phyloP scores from a whole-genome alignment of 2,797 vertebrate genomes.

The Chelidonichthys spinosus region DNA sequence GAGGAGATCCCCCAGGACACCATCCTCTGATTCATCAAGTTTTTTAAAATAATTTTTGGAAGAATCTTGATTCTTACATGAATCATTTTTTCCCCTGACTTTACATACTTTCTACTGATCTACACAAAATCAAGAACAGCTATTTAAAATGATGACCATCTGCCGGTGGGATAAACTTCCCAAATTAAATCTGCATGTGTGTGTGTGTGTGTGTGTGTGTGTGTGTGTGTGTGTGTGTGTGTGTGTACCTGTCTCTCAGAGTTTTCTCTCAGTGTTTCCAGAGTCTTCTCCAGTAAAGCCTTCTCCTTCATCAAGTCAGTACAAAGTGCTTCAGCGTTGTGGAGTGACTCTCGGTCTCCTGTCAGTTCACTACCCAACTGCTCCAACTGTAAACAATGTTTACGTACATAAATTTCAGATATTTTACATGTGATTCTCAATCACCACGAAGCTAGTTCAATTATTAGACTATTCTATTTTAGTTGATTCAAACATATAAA shows the following conservation, averaged over 20 bases:
- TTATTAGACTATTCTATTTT: constrained; percentile 18
- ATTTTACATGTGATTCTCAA: neutral
- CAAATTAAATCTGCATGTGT: constrained; percentile 6
- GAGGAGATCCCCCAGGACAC: too few species aligned
- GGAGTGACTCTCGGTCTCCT: constrained; percentile 90
- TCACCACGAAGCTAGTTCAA: neutral
- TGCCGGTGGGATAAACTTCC: neutral
- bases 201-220: neutral
- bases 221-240: constrained; percentile 15
- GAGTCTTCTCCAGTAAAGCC: constrained; percentile 93
- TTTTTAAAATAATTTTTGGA: too few species aligned
- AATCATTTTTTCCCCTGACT: too few species aligned
- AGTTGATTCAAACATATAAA: constrained; percentile 14
- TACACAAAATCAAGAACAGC: neutral
- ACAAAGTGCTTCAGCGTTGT: constrained; percentile 90
- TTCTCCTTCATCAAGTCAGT: constrained; percentile 98
- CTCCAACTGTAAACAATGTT: constrained; percentile 84
- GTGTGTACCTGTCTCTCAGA: constrained; percentile 93
- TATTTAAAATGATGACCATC: neutral
- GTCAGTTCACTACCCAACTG: constrained; percentile 88
- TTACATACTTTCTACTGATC: neutral
- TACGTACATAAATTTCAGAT: neutral
- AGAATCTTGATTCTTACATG: too few species aligned
- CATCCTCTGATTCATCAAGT: too few species aligned
- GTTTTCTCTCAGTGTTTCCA: constrained; percentile 93